Evolutionary conservation across 2,113 vertebrate species (phyloP).

Genomic region (Myotis davidii): DNA sequence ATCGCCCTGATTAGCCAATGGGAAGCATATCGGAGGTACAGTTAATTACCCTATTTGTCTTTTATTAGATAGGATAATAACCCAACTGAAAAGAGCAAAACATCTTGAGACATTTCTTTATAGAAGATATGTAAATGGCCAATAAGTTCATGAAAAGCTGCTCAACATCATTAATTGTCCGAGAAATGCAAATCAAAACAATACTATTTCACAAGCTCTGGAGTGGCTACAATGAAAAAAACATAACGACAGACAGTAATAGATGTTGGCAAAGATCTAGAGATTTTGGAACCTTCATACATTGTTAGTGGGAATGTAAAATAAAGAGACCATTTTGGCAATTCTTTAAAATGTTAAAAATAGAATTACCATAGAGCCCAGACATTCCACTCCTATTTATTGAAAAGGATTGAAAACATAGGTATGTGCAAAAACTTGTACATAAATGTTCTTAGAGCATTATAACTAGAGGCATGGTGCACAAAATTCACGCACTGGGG

Average conservation of each 20-base stretch:
- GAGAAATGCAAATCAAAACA: neutral
- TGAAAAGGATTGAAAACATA: neutral
- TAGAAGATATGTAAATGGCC: neutral
- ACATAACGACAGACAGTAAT: neutral
- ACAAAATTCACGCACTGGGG: too few species aligned
- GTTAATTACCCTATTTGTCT: too few species aligned
- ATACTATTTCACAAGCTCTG: neutral
- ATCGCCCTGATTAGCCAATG: too few species aligned
- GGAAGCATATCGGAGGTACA: too few species aligned
- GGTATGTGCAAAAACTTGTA: neutral
- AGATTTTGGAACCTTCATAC: neutral
- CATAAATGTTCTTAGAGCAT: neutral
- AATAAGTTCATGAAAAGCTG: neutral
- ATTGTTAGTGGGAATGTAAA: neutral
- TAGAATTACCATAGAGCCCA: neutral
- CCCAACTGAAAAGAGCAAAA: neutral
- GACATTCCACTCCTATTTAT: neutral
- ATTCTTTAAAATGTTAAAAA: constrained; percentile 34
- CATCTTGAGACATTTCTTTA: neutral
- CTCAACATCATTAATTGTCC: neutral
- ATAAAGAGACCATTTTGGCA: neutral
- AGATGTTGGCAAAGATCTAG: neutral
- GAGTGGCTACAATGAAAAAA: neutral
- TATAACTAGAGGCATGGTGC: neutral
- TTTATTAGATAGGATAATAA: neutral